phyloP scores from a whole-genome alignment of 92 coral and sea anemone genomes.

The Heliopora coerulea region DNA sequence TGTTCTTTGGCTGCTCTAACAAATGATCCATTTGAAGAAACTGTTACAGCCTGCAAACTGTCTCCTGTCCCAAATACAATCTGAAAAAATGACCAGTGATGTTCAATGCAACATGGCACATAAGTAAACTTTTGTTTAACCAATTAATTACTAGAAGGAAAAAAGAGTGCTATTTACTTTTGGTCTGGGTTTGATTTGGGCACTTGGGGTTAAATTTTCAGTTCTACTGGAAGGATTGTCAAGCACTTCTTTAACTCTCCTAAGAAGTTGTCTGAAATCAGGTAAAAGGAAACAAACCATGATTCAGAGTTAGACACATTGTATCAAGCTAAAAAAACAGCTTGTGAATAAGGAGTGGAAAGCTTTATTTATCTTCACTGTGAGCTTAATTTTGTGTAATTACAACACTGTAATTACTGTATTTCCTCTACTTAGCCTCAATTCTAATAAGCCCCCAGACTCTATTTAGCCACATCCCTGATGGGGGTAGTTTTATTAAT shows the following conservation, averaged over 20 bases:
- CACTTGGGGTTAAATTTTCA: constrained; percentile 53
- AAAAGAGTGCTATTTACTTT: constrained; percentile 48
- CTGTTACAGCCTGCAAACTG: constrained; percentile 72
- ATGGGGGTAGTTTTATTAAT: too few relatives aligned
- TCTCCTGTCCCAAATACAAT: constrained; percentile 96
- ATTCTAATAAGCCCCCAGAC: too few relatives aligned
- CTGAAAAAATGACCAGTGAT: constrained; percentile 44
- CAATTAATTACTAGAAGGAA: not conserved
- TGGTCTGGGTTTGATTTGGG: constrained; percentile 70
- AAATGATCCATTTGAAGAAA: constrained; percentile 85
- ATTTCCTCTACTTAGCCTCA: too few relatives aligned
- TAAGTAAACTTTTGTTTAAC: too few relatives aligned
- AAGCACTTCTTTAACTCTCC: constrained; percentile 61
- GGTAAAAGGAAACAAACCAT: not conserved
- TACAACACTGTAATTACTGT: too few relatives aligned
- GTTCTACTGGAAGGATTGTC: constrained; percentile 81
- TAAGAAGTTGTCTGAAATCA: constrained; percentile 58
- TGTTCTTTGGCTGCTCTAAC: constrained; percentile 85
- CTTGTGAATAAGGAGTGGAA: too few relatives aligned
- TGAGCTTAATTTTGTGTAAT: too few relatives aligned
- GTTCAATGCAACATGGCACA: too few relatives aligned
- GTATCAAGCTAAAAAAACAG: too few relatives aligned
- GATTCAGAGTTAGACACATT: too few relatives aligned
- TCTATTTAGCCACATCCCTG: too few relatives aligned
- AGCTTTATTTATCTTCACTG: too few relatives aligned